These are phyloP conservation scores for Coregonus suidteri DNA, from an alignment of 2,797 vertebrate species.

Conservation along the genomic window DNA sequence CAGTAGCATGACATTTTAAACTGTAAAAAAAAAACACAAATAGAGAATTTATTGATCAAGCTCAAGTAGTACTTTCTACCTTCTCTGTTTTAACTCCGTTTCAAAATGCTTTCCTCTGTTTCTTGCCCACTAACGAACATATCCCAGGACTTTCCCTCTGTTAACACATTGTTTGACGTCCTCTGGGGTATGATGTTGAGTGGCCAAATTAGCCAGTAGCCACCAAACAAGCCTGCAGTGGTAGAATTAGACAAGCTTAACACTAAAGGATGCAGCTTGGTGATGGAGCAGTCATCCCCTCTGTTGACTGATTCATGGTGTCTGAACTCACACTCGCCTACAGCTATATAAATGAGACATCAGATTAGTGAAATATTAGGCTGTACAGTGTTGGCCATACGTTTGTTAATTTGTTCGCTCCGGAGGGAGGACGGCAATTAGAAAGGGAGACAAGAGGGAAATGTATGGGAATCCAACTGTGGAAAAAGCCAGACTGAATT, in stretches of 20 bases:
- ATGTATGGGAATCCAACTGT: conserved; percentile 16
- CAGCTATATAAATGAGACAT: conserved; percentile 45
- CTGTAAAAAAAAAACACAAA: neutral
- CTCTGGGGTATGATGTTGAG: neutral
- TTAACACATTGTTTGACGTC: neutral
- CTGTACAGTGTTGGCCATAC: conserved; percentile 19
- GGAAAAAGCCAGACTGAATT: no score
- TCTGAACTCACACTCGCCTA: conserved; percentile 33
- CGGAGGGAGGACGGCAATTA: conserved; percentile 27
- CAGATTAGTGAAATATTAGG: conserved; percentile 42
- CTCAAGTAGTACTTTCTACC: neutral
- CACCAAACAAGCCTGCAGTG: neutral
- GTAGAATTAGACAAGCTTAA: neutral
- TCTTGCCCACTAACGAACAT: no score
- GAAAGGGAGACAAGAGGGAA: conserved; percentile 11
- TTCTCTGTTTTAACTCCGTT: neutral
- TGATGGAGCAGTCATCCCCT: conserved; percentile 5
- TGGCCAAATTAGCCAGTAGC: neutral
- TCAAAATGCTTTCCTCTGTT: no score
- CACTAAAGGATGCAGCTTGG: neutral
- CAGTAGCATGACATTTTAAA: no score
- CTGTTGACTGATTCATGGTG: conserved; percentile 31
- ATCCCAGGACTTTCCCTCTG: no score
- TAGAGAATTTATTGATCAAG: no score
- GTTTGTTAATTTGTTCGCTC: conserved; percentile 16